phyloP scores from a whole-genome alignment of 1,140 invertebrate genomes.

The Saxidomus purpurata region DNA sequence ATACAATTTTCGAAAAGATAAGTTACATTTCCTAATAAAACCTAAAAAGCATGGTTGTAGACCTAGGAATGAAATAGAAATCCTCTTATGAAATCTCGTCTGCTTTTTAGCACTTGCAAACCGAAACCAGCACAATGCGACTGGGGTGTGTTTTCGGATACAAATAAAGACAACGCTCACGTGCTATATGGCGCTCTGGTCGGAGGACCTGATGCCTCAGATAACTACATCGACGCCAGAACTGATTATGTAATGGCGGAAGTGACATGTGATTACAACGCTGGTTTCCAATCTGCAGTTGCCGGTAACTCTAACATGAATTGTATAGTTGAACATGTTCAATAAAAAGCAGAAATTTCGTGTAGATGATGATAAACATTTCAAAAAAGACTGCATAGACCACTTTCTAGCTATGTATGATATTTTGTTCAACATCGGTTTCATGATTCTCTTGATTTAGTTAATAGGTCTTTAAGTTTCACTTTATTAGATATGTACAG shows the following conservation, averaged over 20 bases:
- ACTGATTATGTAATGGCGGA: conserved; percentile 84
- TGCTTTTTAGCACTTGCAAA: not conserved
- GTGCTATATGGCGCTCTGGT: conserved; percentile 82
- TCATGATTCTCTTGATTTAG: no score
- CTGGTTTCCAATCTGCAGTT: conserved; percentile 81
- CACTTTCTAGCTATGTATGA: no score
- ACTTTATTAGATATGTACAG: no score
- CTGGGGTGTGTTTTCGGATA: not conserved
- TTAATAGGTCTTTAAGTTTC: no score
- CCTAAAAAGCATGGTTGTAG: no score
- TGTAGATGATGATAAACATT: no score
- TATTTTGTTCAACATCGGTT: no score
- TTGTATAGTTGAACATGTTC: not conserved
- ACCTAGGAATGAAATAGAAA: no score
- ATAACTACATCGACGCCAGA: conserved; percentile 81
- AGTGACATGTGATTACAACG: conserved; percentile 86
- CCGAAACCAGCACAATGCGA: not conserved
- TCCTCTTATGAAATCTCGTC: no score
- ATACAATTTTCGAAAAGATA: no score
- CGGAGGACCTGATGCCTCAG: conserved; percentile 82
- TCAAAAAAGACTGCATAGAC: no score
- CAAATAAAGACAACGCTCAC: conserved; percentile 69
- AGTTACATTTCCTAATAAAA: no score
- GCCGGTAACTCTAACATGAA: conserved; percentile 75
- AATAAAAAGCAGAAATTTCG: not conserved